These are phyloP conservation scores for Heteronetta atricapilla DNA, from an alignment of 2,113 vertebrate genomes.

Conservation along the genomic window DNA sequence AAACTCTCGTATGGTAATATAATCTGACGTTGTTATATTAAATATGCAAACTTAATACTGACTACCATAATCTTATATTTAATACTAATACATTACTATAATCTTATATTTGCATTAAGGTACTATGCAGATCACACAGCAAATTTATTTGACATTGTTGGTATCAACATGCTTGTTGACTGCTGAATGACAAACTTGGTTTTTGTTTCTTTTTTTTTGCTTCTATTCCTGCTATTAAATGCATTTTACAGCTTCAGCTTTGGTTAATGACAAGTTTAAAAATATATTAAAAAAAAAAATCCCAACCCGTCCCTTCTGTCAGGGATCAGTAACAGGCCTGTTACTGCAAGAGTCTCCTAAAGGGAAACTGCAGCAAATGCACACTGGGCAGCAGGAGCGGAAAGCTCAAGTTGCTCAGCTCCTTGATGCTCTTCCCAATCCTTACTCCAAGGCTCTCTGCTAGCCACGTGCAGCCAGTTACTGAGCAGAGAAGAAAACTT, in stretches of 20 bases:
- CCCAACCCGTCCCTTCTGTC: neutral
- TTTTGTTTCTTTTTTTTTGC: neutral
- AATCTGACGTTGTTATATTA: neutral
- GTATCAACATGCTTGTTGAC: neutral
- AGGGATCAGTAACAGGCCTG: neutral
- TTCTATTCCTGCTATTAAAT: neutral
- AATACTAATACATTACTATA: neutral
- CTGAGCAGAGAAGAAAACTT: neutral
- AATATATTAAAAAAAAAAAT: neutral
- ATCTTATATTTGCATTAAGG: neutral
- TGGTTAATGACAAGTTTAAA: neutral
- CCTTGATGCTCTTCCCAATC: neutral
- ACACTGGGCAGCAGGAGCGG: neutral
- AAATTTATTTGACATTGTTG: neutral
- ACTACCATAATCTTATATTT: neutral
- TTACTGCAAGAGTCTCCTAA: neutral
- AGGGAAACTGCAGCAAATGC: neutral
- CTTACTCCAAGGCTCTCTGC: neutral
- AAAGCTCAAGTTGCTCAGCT: neutral
- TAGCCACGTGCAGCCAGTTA: neutral
- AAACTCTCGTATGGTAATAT: neutral
- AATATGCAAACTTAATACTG: neutral
- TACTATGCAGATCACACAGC: neutral
- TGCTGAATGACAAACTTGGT: neutral
- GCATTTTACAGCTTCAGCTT: neutral